A percentile compares a stretch with the other conserved stretches of the same genome.
Conservation (phyloP, 2,888 invertebrate species). For the Pilophorus perplexus region DNA sequence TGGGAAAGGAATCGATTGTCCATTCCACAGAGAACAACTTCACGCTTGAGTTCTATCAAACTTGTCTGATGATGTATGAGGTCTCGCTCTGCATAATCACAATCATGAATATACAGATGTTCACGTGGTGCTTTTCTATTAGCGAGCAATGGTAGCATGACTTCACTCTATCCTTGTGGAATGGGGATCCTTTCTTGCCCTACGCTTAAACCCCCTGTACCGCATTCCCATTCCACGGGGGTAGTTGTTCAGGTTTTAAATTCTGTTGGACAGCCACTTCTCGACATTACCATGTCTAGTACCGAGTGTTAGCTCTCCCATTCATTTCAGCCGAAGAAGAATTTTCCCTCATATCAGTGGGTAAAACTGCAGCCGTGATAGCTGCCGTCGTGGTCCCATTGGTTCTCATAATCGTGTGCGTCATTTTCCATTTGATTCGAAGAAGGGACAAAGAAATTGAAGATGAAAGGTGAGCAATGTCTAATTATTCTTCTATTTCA, state of each 20-base stretch:
- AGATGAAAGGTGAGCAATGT: slow-evolving; percentile 16
- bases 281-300: no score
- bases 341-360: slow-evolving; percentile 72
- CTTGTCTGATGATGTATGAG: no score
- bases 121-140: no score
- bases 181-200: slow-evolving; percentile 54
- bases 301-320: no score
- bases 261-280: no score
- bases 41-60: no score
- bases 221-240: slow-evolving; percentile 44
- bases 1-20: slow-evolving; percentile 53
- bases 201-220: slow-evolving; percentile 47
- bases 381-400: slow-evolving; percentile 74
- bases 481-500: no score
- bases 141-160: slow-evolving; percentile 43
- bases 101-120: no score
- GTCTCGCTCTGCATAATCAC: no score
- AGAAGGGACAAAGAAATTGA: slow-evolving; percentile 12
- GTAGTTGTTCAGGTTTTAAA: neutral
- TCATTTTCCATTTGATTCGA: slow-evolving; percentile 53
- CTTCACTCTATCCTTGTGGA: slow-evolving; percentile 51
- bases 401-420: slow-evolving; percentile 65
- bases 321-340: slow-evolving; percentile 68
- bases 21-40: slow-evolving; percentile 54
- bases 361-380: slow-evolving; percentile 74